A percentile compares a stretch with the other conserved stretches of the same genome.
Evolutionary conservation across 2,113 vertebrate genomes (phyloP).

Genomic region (Trichomycterus rosablanca): DNA sequence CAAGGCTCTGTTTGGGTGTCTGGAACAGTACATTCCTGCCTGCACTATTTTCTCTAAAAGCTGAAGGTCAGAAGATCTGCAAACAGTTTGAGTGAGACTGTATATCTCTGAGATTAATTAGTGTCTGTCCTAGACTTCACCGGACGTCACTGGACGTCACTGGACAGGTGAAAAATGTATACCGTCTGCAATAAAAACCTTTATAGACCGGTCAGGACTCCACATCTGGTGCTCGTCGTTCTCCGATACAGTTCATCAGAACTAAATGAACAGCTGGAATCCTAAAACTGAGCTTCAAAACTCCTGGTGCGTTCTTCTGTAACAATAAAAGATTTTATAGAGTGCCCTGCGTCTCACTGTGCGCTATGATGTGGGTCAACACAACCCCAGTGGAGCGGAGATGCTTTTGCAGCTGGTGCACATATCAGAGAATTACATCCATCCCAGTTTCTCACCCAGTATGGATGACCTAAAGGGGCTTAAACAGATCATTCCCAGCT

Average conservation of each 20-base stretch:
- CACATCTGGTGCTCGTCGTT: no score
- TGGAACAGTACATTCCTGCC: slow-evolving; percentile 46
- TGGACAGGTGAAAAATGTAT: no score
- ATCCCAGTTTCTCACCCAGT: not conserved
- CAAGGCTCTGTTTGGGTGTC: slow-evolving; percentile 49
- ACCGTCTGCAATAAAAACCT: no score
- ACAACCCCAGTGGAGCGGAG: slow-evolving; percentile 3
- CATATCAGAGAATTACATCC: not conserved
- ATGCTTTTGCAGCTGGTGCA: slow-evolving; percentile 19
- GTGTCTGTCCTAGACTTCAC: not conserved
- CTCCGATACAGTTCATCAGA: slow-evolving; percentile 1
- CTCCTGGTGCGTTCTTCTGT: not conserved
- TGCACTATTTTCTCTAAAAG: slow-evolving; percentile 35
- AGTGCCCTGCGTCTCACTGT: slow-evolving; percentile 1
- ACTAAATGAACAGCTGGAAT: slow-evolving; percentile 24
- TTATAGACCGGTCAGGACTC: no score
- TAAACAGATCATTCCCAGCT: not conserved
- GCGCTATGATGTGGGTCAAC: not conserved
- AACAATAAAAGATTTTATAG: slow-evolving; percentile 9
- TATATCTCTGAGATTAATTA: not conserved
- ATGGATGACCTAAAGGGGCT: not conserved
- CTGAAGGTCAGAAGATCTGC: slow-evolving; percentile 34
- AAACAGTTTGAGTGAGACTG: slow-evolving; percentile 16
- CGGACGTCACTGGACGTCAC: no score
- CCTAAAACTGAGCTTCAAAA: not conserved